phyloP scores from a whole-genome alignment of 2,797 vertebrate genomes.

The Poecilia wingei region DNA sequence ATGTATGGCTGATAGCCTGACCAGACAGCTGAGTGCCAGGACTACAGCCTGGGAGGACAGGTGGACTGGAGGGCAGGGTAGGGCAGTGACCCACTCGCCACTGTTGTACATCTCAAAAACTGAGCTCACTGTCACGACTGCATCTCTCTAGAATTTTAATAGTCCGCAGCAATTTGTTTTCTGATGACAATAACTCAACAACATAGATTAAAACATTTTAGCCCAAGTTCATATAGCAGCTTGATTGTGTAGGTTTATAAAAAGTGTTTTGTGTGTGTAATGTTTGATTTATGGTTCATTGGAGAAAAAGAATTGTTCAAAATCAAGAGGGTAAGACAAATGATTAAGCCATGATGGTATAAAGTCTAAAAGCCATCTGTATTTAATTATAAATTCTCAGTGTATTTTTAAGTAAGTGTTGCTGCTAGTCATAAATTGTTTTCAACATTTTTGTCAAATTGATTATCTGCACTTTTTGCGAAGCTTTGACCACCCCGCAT shows the following conservation, averaged over 20 bases:
- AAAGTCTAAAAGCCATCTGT: no score
- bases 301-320: background rate
- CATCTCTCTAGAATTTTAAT: background rate
- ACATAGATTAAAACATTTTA: background rate
- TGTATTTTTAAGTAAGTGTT: background rate
- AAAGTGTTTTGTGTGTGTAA: background rate
- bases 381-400: background rate
- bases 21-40: conserved; percentile 62
- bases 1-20: conserved; percentile 58
- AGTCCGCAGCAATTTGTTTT: background rate
- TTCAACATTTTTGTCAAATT: background rate
- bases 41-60: conserved; percentile 52
- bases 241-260: background rate
- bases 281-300: background rate
- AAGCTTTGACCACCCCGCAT: background rate
- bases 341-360: background rate
- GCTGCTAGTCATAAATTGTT: background rate
- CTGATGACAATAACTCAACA: background rate
- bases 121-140: conserved; percentile 7
- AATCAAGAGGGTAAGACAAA: background rate
- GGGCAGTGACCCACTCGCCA: conserved; percentile 36
- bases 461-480: background rate
- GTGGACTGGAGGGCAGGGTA: conserved; percentile 54
- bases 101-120: conserved; percentile 28
- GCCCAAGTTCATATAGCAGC: background rate